Evolutionary conservation across 2,888 invertebrate genomes (phyloP), one percentile per base, ranked within the genome.

Genomic region (Incurvaria masculella): DNA sequence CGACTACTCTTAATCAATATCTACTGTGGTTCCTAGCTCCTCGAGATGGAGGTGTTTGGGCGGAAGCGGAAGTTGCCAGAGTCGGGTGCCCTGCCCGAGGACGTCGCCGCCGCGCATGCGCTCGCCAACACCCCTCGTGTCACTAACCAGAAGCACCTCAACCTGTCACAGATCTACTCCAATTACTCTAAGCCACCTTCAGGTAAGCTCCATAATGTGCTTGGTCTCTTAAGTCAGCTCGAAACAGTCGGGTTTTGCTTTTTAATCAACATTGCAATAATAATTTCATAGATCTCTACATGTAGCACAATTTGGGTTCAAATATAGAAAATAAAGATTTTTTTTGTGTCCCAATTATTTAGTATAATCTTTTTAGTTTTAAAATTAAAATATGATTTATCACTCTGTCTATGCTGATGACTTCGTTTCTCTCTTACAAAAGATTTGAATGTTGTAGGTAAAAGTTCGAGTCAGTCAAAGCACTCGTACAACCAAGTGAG

Each of bases 401-500:
- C 2, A 42, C 17, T n/a, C 4, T 27, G 23, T 44, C 21, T 33
- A 47, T 21, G 14, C 11, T 47, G 20, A 47, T 42, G 38, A 10
- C 14, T 21, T 38, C 51, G 42, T 49, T 49, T 46, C 27, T 1
- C 18, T 48, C 19, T 21, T 11, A 40, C 27, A 21, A 27, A 16
- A 21, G 39, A 6, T 45, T 45, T 21, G 18, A 38, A 18, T 52
- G 50, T 53, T 52, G 19, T 67, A 79, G 79, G 72, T 69, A 79
- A 79, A 72, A 59, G 69, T 52, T 70, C 71, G 49, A 66, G 73
- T 48, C 79, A 78, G 59, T 74, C 75, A 18, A 79, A 78, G 59
- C 79, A 79, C 58, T 76, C 78, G 46, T 79, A 79, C 56, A 78
- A 76, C 55, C 79, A 79, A 75, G 75, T 78, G 53, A 79, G 79